These are phyloP conservation scores for Sebastes nivosus DNA, from an alignment of 2,797 vertebrate genomes.

Conservation along the genomic window DNA sequence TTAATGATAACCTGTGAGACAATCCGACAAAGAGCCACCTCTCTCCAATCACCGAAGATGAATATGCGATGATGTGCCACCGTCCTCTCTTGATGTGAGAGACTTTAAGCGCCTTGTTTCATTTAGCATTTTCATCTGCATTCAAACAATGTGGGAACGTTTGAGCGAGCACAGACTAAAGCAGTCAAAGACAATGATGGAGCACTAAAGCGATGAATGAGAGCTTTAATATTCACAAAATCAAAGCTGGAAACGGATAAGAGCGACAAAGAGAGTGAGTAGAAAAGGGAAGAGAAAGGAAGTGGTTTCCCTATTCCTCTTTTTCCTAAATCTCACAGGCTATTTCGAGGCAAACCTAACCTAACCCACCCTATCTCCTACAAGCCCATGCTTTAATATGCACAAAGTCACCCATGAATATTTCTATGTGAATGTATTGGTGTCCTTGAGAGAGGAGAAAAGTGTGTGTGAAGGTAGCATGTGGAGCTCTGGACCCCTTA, in stretches of 20 bases:
- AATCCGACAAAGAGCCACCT: constrained; percentile 10
- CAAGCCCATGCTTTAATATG: background rate
- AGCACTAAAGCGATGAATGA: constrained; percentile 12
- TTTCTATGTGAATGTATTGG: background rate
- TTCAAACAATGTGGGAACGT: constrained; percentile 19
- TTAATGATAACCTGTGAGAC: background rate
- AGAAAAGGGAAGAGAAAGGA: background rate
- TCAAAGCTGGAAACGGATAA: background rate
- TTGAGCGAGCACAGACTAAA: constrained; percentile 20
- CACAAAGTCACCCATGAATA: background rate
- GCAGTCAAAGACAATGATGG: constrained; percentile 7
- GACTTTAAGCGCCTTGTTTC: constrained; percentile 29
- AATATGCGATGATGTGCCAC: background rate
- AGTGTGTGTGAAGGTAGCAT: constrained; percentile 46
- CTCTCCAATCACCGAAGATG: background rate
- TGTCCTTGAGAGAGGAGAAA: constrained; percentile 51
- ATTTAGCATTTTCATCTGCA: constrained; percentile 33
- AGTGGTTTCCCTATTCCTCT: background rate
- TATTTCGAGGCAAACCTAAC: background rate
- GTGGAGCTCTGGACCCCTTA: constrained; percentile 60
- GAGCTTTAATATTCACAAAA: background rate
- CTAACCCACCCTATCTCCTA: background rate
- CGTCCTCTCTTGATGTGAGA: background rate
- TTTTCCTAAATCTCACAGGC: background rate
- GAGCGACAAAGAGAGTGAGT: background rate